Percentiles rank a stretch among this genome's conserved stretches.
Conservation (phyloP, 1,140 invertebrate species). For the Drosophila busckii region DNA sequence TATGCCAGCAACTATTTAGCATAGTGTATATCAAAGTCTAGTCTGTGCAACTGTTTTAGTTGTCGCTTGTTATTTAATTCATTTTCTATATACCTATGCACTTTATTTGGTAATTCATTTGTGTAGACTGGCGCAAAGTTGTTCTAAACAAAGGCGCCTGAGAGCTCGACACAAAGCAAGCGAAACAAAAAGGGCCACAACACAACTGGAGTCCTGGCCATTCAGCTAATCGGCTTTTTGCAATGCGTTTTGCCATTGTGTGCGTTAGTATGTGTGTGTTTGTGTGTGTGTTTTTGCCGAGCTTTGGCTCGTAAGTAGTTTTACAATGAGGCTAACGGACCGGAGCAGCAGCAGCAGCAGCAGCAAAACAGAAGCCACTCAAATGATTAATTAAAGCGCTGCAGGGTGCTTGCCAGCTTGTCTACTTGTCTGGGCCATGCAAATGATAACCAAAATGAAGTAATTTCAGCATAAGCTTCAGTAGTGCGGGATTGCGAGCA, state of each 20-base stretch:
- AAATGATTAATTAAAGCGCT: constrained; percentile 73
- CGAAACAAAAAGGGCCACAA: background rate
- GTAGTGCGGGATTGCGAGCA: no score
- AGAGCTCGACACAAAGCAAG: constrained; percentile 33
- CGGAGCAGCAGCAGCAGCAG: constrained; percentile 8
- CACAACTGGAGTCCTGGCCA: constrained; percentile 36
- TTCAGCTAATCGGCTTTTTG: constrained; percentile 65
- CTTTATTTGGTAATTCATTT: constrained; percentile 39
- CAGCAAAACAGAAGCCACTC: constrained; percentile 34
- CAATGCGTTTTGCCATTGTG: constrained; percentile 23
- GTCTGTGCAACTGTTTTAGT: constrained; percentile 20
- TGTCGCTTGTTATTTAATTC: constrained; percentile 15
- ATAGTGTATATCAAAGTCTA: constrained; percentile 40
- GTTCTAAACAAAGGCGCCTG: constrained; percentile 38
- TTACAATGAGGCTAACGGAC: constrained; percentile 18
- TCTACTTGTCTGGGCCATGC: constrained; percentile 38
- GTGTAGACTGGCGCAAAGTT: constrained; percentile 49
- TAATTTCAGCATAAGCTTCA: constrained; percentile 35
- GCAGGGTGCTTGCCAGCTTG: constrained; percentile 51
- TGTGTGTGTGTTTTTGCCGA: constrained; percentile 17
- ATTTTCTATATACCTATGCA: constrained; percentile 50
- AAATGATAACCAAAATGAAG: constrained; percentile 71
- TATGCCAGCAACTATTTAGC: no score
- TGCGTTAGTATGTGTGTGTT: no score
- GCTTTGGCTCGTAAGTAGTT: constrained; percentile 49